Conservation (phyloP, 2,113 vertebrate species). For the Narcine bancroftii region DNA sequence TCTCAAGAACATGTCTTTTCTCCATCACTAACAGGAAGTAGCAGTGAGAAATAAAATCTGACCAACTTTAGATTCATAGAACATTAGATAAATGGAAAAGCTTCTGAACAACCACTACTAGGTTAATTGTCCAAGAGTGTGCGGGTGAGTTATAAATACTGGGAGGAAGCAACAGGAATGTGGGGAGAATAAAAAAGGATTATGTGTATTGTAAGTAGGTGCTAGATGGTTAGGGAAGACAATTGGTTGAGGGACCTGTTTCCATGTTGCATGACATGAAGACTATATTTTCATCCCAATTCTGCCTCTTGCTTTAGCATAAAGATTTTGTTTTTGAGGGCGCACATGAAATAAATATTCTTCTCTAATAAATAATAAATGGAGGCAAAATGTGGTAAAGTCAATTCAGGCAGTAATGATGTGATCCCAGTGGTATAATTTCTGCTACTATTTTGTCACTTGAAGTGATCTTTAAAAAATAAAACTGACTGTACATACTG, state of each 20-base stretch:
- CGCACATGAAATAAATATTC: not conserved
- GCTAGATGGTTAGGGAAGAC: too few species aligned
- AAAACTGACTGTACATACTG: not conserved
- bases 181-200: too few species aligned
- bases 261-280: too few species aligned
- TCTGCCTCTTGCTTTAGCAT: not conserved
- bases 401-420: not conserved
- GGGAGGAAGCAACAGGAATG: too few species aligned
- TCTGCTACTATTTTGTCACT: not conserved
- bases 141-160: too few species aligned
- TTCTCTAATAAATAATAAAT: not conserved
- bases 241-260: too few species aligned
- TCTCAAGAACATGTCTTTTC: too few species aligned
- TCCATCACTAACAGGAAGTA: not conserved
- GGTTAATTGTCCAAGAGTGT: too few species aligned
- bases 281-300: not conserved
- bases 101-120: not conserved
- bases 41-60: not conserved
- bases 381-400: not conserved
- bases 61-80: not conserved
- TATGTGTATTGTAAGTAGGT: too few species aligned
- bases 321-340: not conserved
- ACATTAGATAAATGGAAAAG: not conserved
- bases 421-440: not conserved
- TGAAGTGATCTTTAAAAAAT: not conserved